phyloP scores from a whole-genome alignment of 1,140 invertebrate species.

The Hyles euphorbiae region DNA sequence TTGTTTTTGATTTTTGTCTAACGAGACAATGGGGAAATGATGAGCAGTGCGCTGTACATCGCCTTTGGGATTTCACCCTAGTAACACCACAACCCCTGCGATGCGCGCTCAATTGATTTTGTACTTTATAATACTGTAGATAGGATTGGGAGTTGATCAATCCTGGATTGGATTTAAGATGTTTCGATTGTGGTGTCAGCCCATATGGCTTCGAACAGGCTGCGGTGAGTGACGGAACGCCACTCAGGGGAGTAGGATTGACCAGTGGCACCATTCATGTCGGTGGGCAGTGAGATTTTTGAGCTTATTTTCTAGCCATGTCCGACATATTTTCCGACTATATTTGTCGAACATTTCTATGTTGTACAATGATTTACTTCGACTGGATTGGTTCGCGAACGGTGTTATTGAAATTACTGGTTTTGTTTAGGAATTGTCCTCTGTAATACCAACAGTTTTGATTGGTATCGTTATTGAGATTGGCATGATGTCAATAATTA shows the following conservation, averaged over 20 bases:
- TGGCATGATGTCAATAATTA: too few species aligned
- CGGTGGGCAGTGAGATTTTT: conserved; percentile 34
- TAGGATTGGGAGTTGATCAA: conserved; percentile 34
- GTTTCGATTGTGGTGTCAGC: conserved; percentile 33
- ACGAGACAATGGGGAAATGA: conserved; percentile 75
- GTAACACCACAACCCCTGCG: conserved; percentile 41
- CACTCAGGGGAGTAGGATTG: conserved; percentile 64
- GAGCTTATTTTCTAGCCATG: conserved; percentile 29
- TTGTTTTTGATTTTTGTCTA: conserved; percentile 76
- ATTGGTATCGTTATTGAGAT: too few species aligned
- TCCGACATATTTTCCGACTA: too few species aligned
- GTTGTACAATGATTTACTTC: too few species aligned
- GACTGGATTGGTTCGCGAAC: conserved; percentile 1
- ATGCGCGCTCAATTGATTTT: conserved; percentile 25
- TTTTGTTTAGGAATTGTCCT: too few species aligned
- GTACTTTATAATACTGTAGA: conserved; percentile 32
- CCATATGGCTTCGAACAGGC: conserved; percentile 71
- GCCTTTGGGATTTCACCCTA: conserved; percentile 70
- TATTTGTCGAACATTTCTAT: too few species aligned
- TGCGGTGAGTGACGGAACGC: conserved; percentile 59
- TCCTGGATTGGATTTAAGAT: conserved; percentile 30
- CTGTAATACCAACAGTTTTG: too few species aligned
- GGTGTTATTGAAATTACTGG: neutral
- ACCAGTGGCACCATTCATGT: conserved; percentile 47
- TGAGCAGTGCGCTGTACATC: conserved; percentile 60